These are phyloP conservation scores for Lysiphlebus fabarum DNA, from an alignment of 1,140 invertebrate species.

Conservation along the genomic window DNA sequence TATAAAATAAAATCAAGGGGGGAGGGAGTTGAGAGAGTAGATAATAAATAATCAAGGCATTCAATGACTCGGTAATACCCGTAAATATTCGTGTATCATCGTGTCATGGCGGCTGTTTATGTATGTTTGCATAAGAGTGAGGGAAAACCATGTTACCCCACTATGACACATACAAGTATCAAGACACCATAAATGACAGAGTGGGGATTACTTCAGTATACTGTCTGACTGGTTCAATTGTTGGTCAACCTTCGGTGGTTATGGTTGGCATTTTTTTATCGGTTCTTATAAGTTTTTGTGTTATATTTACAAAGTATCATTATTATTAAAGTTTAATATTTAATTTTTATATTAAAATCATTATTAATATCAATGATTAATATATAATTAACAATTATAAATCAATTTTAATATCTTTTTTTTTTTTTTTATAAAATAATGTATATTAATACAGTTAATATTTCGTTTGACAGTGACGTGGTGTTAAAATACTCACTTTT, in stretches of 20 bases:
- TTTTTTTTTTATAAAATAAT: constrained; percentile 12
- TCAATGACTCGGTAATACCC: not conserved
- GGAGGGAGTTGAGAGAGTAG: too few relatives aligned
- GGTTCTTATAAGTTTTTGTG: constrained; percentile 22
- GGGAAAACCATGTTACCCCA: not conserved
- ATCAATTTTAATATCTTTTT: not conserved
- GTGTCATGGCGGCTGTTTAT: constrained; percentile 11
- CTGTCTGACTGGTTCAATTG: constrained; percentile 38
- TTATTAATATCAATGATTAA: not conserved
- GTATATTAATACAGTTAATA: constrained; percentile 3
- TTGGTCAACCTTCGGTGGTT: constrained; percentile 36
- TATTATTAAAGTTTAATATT: not conserved
- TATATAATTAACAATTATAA: not conserved
- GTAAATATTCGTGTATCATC: not conserved
- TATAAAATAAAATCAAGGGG: too few relatives aligned
- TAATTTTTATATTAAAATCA: not conserved
- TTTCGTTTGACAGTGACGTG: constrained; percentile 29
- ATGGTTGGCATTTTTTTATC: constrained; percentile 30
- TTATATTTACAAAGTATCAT: constrained; percentile 12
- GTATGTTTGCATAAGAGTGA: not conserved
- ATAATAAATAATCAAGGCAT: too few relatives aligned
- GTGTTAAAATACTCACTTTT: constrained; percentile 27
- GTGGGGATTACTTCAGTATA: constrained; percentile 15
- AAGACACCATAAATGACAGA: not conserved
- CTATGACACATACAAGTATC: not conserved